Conservation (phyloP, 2,113 vertebrate genomes). For the Cochlearius cochlearius region DNA sequence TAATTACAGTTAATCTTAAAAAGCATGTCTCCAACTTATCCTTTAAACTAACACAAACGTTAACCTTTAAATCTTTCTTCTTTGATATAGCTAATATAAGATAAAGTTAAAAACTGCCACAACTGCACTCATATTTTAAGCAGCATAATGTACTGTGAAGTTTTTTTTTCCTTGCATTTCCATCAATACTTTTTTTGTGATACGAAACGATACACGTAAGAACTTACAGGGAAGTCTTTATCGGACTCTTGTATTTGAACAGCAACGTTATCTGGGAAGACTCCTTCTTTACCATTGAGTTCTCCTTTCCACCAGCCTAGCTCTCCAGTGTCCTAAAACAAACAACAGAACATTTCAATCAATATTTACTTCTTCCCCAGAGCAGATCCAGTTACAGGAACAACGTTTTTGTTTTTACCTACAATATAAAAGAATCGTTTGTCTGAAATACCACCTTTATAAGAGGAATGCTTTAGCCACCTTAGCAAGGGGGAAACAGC, state of each 20-base stretch:
- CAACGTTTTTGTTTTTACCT: not conserved
- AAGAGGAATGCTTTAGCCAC: not conserved
- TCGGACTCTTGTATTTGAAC: conserved; percentile 81
- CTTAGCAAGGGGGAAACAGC: not conserved
- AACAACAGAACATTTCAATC: not conserved
- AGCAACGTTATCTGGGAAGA: conserved; percentile 94
- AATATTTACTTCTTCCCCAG: not conserved
- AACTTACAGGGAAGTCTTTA: conserved; percentile 88
- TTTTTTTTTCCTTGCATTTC: not conserved
- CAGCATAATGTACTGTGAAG: not conserved
- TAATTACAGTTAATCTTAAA: not conserved
- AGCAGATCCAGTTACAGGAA: not conserved
- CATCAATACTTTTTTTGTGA: not conserved
- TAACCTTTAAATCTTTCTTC: not conserved
- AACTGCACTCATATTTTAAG: not conserved
- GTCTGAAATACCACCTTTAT: not conserved
- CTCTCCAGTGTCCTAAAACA: conserved; percentile 88
- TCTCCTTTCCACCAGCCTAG: conserved; percentile 94
- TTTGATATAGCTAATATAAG: not conserved
- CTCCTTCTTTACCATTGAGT: conserved; percentile 85
- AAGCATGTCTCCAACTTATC: not conserved
- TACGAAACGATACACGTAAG: not conserved
- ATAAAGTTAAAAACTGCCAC: not conserved
- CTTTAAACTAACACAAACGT: not conserved
- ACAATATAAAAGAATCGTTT: not conserved